These are phyloP conservation scores for Hystrix brachyura DNA, from an alignment of 2,113 vertebrate genomes.

Conservation along the genomic window DNA sequence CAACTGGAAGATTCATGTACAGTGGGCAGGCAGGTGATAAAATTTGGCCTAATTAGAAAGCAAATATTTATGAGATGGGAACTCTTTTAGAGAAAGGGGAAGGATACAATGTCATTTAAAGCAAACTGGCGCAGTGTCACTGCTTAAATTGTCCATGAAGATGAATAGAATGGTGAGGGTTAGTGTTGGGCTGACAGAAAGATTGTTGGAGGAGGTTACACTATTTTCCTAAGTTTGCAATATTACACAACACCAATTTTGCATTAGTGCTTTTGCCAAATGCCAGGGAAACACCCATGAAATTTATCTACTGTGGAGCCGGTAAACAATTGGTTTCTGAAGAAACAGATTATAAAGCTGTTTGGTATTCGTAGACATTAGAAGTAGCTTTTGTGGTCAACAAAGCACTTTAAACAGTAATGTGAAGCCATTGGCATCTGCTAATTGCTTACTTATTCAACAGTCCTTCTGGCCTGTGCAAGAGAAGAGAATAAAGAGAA, in stretches of 20 bases:
- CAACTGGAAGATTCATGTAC: not conserved
- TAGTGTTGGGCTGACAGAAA: conserved; percentile 32
- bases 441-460: conserved; percentile 64
- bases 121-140: not conserved
- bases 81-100: not conserved
- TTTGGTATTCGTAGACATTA: conserved; percentile 68
- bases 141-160: not conserved
- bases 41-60: not conserved
- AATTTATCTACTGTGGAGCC: conserved; percentile 1
- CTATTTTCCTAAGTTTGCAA: conserved; percentile 31
- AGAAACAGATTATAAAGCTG: conserved; percentile 69
- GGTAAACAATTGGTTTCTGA: conserved; percentile 66
- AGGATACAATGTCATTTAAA: conserved; percentile 27
- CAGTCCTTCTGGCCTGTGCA: conserved; percentile 4
- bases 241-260: conserved; percentile 61
- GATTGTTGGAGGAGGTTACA: not conserved
- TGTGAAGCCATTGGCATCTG: conserved; percentile 57
- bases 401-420: conserved; percentile 72
- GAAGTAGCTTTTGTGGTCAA: conserved; percentile 48
- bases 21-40: not conserved
- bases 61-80: conserved; percentile 12
- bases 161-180: not conserved
- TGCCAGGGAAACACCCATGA: conserved; percentile 40
- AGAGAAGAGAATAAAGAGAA: conserved; percentile 37
- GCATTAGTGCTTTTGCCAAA: conserved; percentile 44